These are phyloP conservation scores for Uropsilus gracilis DNA, from an alignment of 2,113 vertebrate species.

Conservation along the genomic window DNA sequence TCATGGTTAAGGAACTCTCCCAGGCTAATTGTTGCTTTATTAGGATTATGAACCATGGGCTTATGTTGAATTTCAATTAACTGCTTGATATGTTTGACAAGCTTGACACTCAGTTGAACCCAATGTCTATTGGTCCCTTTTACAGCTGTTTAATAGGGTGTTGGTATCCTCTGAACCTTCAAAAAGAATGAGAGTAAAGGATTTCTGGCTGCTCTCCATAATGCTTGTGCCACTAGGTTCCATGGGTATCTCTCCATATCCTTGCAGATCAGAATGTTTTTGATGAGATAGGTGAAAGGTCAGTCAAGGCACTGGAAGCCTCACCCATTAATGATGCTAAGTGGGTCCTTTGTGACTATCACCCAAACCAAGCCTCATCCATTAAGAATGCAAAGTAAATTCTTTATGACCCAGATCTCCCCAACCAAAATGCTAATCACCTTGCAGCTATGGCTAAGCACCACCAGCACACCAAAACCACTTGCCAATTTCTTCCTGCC, in stretches of 20 bases:
- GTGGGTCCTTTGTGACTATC: too few species aligned
- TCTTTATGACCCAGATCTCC: too few species aligned
- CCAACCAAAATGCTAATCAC: too few species aligned
- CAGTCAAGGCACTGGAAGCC: too few species aligned
- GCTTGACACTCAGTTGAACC: background rate
- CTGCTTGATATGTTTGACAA: background rate
- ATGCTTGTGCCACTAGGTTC: background rate
- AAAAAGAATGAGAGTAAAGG: background rate
- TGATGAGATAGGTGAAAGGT: background rate
- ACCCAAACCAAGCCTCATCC: too few species aligned
- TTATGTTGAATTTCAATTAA: conserved; percentile 24
- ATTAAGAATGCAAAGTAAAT: too few species aligned
- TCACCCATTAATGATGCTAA: too few species aligned
- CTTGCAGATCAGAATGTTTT: background rate
- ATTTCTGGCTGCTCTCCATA: background rate
- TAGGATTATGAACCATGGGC: background rate
- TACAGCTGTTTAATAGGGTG: background rate
- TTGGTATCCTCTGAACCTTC: background rate
- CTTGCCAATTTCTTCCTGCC: too few species aligned
- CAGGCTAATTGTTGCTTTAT: background rate
- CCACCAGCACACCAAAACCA: too few species aligned
- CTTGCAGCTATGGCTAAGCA: too few species aligned
- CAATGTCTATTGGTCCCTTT: conserved; percentile 15
- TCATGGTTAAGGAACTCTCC: background rate
- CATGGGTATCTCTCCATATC: background rate